Evolutionary conservation across 2,113 vertebrate species (phyloP).

Genomic region (Chaetodon auriga): DNA sequence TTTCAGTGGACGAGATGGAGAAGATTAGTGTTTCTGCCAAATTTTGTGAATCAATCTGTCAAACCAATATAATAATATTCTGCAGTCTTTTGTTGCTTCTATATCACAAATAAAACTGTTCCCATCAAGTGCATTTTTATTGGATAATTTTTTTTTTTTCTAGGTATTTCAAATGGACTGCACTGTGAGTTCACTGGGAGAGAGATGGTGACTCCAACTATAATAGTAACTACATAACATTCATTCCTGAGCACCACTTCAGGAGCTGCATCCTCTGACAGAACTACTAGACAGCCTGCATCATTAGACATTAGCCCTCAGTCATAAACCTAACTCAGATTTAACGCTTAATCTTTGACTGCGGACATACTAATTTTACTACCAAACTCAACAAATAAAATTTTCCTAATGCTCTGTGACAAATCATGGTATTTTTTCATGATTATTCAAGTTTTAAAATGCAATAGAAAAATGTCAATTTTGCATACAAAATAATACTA

Average conservation of each 20-base stretch:
- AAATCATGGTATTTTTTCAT: not conserved
- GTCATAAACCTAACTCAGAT: constrained; percentile 2
- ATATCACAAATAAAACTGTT: constrained; percentile 33
- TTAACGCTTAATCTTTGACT: not conserved
- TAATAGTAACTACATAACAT: constrained; percentile 8
- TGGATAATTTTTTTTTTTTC: not conserved
- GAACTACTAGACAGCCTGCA: constrained; percentile 14
- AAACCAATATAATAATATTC: constrained; percentile 3
- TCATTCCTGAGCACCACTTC: constrained; percentile 2
- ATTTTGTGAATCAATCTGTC: constrained; percentile 18
- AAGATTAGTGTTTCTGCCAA: constrained; percentile 29
- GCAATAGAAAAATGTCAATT: not conserved
- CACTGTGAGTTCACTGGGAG: constrained; percentile 9
- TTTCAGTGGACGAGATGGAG: constrained; percentile 8
- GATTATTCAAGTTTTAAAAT: constrained; percentile 19
- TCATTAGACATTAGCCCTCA: constrained; percentile 1
- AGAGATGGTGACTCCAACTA: constrained; percentile 2
- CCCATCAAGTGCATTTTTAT: not conserved
- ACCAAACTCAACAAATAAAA: constrained; percentile 7
- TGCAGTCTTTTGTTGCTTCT: not conserved
- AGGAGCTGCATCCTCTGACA: constrained; percentile 3
- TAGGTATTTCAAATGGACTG: not conserved
- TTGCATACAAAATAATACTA: not conserved
- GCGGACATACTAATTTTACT: not conserved
- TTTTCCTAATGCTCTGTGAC: constrained; percentile 18